phyloP scores from a whole-genome alignment of 2,888 invertebrate genomes.

The Physocephala rufipes region DNA sequence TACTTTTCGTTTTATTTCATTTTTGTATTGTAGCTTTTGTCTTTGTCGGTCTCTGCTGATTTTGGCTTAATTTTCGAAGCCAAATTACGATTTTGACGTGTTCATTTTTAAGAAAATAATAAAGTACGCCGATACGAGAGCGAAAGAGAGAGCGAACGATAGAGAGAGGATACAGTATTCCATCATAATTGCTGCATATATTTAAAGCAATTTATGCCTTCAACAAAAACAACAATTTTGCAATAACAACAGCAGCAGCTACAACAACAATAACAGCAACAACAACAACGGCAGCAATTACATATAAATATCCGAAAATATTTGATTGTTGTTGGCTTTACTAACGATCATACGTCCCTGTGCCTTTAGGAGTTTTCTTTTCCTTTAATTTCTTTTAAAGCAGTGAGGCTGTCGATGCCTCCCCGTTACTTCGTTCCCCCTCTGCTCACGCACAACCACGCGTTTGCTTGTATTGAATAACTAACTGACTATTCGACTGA shows the following conservation, averaged over 20 bases:
- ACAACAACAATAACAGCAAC: constrained; percentile 3
- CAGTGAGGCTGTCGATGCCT: too few species aligned
- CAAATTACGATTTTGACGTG: constrained; percentile 31
- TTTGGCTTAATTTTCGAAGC: constrained; percentile 17
- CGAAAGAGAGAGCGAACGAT: background rate
- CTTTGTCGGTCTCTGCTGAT: background rate
- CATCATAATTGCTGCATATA: constrained; percentile 28
- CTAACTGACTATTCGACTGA: background rate
- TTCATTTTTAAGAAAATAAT: constrained; percentile 25
- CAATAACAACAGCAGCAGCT: constrained; percentile 1
- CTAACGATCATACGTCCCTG: too few species aligned
- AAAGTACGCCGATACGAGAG: background rate
- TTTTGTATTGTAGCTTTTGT: background rate
- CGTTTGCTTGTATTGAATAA: too few species aligned
- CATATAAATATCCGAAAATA: constrained; percentile 38
- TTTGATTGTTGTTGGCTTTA: too few species aligned
- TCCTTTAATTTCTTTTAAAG: too few species aligned
- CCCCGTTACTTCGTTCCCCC: too few species aligned
- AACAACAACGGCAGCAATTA: constrained; percentile 40
- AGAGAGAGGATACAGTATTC: background rate
- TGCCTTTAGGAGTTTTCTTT: too few species aligned
- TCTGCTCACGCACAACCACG: too few species aligned
- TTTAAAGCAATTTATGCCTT: constrained; percentile 22
- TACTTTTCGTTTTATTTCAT: background rate
- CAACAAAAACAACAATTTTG: background rate